Percentiles rank a stretch among this genome's conserved stretches.
phyloP scores from a whole-genome alignment of 2,113 vertebrate genomes.

The Myotis brandtii region DNA sequence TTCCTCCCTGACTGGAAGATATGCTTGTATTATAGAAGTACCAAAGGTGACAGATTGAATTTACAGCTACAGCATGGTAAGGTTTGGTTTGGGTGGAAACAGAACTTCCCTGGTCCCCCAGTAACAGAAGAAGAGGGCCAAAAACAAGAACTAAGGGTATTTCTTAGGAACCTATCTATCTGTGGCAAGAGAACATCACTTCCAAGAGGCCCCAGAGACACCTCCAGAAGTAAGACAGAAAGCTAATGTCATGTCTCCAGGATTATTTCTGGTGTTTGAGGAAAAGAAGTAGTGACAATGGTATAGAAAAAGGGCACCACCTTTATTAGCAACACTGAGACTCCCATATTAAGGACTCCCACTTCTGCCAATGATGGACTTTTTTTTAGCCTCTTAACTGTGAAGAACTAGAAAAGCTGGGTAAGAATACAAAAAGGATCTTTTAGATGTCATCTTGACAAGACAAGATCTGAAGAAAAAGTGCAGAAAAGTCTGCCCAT shows the following conservation, averaged over 20 bases:
- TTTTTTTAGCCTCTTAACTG: not conserved
- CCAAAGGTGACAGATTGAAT: not conserved
- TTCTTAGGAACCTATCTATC: not conserved
- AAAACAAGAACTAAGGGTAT: not conserved
- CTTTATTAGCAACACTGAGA: not conserved
- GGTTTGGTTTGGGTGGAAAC: not conserved
- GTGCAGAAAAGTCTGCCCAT: not conserved
- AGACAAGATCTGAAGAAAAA: not conserved
- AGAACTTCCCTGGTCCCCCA: not conserved
- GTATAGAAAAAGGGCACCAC: not conserved
- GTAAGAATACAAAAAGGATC: not conserved
- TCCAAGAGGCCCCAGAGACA: not conserved
- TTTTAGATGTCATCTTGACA: not conserved
- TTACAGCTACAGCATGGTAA: not conserved
- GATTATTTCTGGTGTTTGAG: not conserved
- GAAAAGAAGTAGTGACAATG: not conserved
- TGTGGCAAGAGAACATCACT: not conserved
- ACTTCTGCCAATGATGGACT: not conserved
- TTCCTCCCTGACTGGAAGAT: not conserved
- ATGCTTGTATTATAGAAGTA: not conserved
- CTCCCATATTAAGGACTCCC: not conserved
- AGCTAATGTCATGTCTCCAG: not conserved
- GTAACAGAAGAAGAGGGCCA: not conserved
- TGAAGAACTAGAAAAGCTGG: not conserved
- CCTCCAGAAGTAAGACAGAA: not conserved